Conservation (phyloP, 2,888 invertebrate species). For the Rhimphoctona megacephalus region DNA sequence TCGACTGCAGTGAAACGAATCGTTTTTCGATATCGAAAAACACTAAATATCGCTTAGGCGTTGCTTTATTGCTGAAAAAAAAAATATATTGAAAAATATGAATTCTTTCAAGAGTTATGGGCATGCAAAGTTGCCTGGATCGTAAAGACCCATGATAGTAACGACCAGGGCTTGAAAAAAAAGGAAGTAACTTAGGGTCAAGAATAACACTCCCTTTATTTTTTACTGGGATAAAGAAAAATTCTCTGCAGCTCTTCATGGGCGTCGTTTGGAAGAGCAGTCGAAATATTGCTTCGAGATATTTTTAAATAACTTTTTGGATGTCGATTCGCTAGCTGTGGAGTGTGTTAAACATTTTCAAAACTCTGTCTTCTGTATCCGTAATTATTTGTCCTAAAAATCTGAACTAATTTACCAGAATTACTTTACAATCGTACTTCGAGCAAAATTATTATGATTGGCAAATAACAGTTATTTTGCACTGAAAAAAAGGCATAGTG, state of each 20-base stretch:
- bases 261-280: background rate
- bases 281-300: background rate
- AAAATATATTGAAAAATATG: too few relatives aligned
- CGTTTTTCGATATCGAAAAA: too few relatives aligned
- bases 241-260: background rate
- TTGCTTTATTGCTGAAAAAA: too few relatives aligned
- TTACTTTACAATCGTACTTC: background rate
- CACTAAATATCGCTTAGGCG: too few relatives aligned
- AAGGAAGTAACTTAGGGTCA: background rate
- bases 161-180: background rate
- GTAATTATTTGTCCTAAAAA: too few relatives aligned
- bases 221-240: background rate
- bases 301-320: background rate
- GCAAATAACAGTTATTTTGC: background rate
- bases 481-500: too few relatives aligned
- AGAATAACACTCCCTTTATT: background rate
- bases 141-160: background rate
- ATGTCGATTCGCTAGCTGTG: background rate
- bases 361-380: too few relatives aligned
- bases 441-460: too few relatives aligned
- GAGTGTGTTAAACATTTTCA: too few relatives aligned
- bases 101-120: too few relatives aligned
- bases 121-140: background rate
- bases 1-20: too few relatives aligned
- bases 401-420: too few relatives aligned